Evolutionary conservation across 2,888 invertebrate species (phyloP).

Genomic region (Sisyra nigra): DNA sequence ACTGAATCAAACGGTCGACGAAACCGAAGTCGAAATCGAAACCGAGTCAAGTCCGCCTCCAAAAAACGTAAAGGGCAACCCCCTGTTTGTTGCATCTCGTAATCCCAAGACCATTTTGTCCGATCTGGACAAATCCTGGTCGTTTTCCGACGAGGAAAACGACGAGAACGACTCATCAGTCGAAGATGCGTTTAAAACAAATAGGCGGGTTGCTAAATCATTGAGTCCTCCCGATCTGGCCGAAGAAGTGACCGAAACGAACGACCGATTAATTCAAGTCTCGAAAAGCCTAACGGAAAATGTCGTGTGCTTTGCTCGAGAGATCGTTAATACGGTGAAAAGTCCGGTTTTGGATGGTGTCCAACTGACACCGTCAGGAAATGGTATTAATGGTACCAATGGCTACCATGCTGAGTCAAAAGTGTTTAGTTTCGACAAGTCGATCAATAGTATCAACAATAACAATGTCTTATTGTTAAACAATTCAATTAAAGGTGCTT

Average conservation of each 20-base stretch:
- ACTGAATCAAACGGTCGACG: conserved; percentile 17
- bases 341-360: conserved; percentile 6
- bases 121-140: conserved; percentile 11
- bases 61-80: conserved; percentile 24
- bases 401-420: not conserved
- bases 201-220: conserved; percentile 8
- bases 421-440: not conserved
- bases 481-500: conserved; percentile 2
- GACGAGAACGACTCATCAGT: not conserved
- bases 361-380: not conserved
- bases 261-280: not conserved
- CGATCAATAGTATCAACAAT: not conserved
- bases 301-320: conserved; percentile 3
- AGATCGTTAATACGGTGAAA: conserved; percentile 4
- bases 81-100: conserved; percentile 15
- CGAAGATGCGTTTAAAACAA: conserved; percentile 4
- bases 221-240: not conserved
- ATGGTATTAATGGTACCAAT: conserved; percentile 6
- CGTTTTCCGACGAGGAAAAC: not conserved
- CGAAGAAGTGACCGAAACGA: conserved; percentile 1
- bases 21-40: conserved; percentile 15
- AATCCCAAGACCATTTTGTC: not conserved
- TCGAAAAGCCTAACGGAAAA: conserved; percentile 6
- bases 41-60: conserved; percentile 14
- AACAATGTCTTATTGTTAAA: not conserved